Base-by-base conservation (phyloP, 2,888 invertebrate genomes). In the Leptothorax acervorum region DNA sequence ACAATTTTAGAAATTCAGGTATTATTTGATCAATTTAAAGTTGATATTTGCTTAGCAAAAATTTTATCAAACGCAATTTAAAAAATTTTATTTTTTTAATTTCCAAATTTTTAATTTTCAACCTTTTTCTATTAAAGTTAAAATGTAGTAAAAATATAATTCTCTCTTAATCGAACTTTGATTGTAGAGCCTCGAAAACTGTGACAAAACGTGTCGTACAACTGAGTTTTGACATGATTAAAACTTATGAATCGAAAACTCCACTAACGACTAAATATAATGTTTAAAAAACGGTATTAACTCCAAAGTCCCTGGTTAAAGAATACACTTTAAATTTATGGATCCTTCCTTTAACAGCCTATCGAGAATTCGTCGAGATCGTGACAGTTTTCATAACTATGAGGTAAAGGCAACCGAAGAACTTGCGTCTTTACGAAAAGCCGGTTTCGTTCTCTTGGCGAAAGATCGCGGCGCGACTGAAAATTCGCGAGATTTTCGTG, bases 401-500 rank as follows among this genome's bases (percentile, higher is more conserved):
- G 35, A 3, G 0, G 11, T 48, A 9, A 31, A 31, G 48, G 9
- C 9, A 18, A 48, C 0, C 18, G 28, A 66, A 31, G 28, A n/a
- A 31, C 5, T 31, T 5, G 42, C 45, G 18, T 11, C 60, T 35
- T 79, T 42, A 18, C 18, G 15, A 51, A n/a, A 60, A 39, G 35
- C 12, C 39, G 18, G 12, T 68, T 23, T 51, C 12, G 11, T 66
- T 12, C 12, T 48, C 15, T 51, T 28, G 42, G 51, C 6, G 57
- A 60, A 68, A 78, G 78, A 57, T 23, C 51, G 51, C 63, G 63
- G 6, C 45, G 63, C 68, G 84, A 86, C 83, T 51, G 85, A 89
- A 90, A 90, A 90, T 84, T 85, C 55, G 65, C 55, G 63, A 85
- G 85, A 86, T 85, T 88, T 90, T 89, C 83, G 86, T 68, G 88